phyloP scores from a whole-genome alignment of 2,888 invertebrate species.

The Callyntrura sp. region DNA sequence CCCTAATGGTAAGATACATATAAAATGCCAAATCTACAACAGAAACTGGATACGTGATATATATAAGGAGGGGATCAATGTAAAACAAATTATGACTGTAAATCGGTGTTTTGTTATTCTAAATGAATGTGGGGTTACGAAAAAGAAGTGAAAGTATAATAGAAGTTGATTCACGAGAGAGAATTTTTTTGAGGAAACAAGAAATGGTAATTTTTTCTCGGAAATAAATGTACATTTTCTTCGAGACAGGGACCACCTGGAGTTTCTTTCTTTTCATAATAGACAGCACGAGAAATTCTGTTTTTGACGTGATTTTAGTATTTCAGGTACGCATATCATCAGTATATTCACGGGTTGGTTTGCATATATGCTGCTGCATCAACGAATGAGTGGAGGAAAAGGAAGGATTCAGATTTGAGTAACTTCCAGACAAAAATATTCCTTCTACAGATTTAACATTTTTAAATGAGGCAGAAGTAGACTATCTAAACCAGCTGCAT shows the following conservation, averaged over 20 bases:
- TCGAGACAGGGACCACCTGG: constrained; percentile 70
- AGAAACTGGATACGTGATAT: too few relatives aligned
- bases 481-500: background rate
- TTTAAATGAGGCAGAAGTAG: background rate
- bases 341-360: background rate
- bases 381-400: background rate
- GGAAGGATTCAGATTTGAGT: constrained; percentile 8
- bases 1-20: too few relatives aligned
- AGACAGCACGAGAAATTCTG: constrained; percentile 28
- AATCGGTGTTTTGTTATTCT: background rate
- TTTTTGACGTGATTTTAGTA: constrained; percentile 30
- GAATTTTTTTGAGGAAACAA: background rate
- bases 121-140: background rate
- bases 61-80: constrained; percentile 56
- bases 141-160: background rate
- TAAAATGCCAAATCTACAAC: background rate
- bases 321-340: background rate
- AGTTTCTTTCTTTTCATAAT: constrained; percentile 46
- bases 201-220: constrained; percentile 36
- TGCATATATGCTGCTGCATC: background rate
- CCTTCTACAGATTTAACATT: background rate
- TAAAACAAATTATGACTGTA: constrained; percentile 44
- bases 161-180: background rate
- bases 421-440: too few relatives aligned
- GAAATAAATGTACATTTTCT: constrained; percentile 62